Evolutionary conservation across 2,888 invertebrate species (phyloP).

Genomic region (Frankliniella intonsa): DNA sequence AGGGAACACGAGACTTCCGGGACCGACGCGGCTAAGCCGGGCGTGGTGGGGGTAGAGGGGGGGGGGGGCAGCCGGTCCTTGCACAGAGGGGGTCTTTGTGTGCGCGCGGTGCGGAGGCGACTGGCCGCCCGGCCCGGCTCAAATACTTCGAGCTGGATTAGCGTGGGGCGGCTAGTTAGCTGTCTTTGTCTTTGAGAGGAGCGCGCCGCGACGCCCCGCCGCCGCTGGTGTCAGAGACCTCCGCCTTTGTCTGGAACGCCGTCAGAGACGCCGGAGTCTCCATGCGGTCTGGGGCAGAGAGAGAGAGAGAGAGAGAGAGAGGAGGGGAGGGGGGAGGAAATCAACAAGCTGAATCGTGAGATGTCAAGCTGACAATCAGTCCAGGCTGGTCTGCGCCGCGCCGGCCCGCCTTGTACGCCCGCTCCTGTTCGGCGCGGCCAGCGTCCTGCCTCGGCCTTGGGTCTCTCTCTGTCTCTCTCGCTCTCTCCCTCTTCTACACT

Average conservation of each 20-base stretch:
- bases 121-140: neutral
- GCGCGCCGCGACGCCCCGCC: too few species aligned
- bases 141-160: neutral
- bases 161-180: too few species aligned
- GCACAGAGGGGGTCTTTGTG: neutral
- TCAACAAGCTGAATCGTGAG: neutral
- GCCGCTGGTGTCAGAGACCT: too few species aligned
- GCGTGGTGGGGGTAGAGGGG: neutral
- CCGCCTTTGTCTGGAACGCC: too few species aligned
- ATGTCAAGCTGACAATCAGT: neutral
- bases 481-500: too few species aligned
- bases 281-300: neutral
- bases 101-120: neutral
- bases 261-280: too few species aligned
- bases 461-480: too few species aligned
- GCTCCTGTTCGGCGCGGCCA: neutral
- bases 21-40: neutral
- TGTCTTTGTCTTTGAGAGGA: too few species aligned
- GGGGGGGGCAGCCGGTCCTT: neutral
- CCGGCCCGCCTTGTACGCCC: neutral
- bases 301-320: neutral
- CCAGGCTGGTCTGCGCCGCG: neutral
- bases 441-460: too few species aligned
- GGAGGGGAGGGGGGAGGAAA: neutral
- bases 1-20: conserved; percentile 16